Conservation (phyloP, 2,888 invertebrate species). For the Acheta domesticus region DNA sequence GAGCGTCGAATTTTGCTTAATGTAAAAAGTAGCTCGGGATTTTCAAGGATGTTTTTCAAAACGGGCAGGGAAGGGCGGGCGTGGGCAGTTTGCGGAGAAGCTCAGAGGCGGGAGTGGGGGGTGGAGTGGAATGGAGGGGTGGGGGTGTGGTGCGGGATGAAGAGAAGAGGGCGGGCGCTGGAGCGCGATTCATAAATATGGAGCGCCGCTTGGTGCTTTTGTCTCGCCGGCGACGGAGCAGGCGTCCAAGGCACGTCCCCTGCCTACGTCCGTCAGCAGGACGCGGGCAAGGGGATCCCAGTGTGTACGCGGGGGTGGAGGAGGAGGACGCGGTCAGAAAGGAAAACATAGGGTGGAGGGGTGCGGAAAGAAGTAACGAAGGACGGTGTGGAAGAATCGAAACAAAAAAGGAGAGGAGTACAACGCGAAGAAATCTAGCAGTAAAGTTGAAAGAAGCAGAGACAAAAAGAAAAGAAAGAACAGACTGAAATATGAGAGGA, state of each 20-base stretch:
- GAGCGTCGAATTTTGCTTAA: slow-evolving; percentile 18
- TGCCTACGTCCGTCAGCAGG: no score
- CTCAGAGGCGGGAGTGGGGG: no score
- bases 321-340: neutral
- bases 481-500: neutral
- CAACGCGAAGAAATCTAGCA: neutral
- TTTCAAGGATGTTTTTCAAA: neutral
- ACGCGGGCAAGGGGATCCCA: no score
- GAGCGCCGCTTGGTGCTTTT: neutral
- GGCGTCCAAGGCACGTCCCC: neutral
- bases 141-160: no score
- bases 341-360: no score
- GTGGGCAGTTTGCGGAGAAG: neutral
- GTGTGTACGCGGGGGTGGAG: neutral
- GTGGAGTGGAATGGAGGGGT: no score
- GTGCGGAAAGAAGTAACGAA: no score
- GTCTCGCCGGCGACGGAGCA: neutral
- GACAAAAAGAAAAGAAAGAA: neutral
- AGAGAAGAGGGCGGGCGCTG: no score
- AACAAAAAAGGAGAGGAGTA: no score
- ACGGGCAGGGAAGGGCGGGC: neutral
- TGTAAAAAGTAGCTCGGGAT: slow-evolving; percentile 2
- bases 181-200: neutral
- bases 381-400: no score
- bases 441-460: no score